Evolutionary conservation across 2,888 invertebrate species (phyloP).

Genomic region (Halictus ligatus): DNA sequence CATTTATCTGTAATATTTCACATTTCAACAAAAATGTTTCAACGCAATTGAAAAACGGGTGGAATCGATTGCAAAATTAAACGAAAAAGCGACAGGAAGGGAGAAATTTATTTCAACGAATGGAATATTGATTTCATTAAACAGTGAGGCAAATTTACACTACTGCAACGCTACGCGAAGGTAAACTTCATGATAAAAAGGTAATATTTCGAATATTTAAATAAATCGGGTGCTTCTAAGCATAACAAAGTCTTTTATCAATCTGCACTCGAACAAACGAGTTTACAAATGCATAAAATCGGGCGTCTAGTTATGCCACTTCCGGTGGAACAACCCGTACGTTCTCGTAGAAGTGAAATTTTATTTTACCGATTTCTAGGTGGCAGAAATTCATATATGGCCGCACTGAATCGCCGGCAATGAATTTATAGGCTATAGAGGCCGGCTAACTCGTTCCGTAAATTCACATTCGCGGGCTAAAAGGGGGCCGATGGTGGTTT

Average conservation of each 20-base stretch:
- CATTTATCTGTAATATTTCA: neutral
- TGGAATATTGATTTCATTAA: too few relatives aligned
- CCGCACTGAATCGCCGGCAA: neutral
- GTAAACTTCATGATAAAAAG: too few relatives aligned
- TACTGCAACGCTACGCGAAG: too few relatives aligned
- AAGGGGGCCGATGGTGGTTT: slow-evolving; percentile 8
- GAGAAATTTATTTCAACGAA: too few relatives aligned
- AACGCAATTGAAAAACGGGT: too few relatives aligned
- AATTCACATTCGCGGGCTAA: slow-evolving; percentile 4
- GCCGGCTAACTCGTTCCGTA: neutral
- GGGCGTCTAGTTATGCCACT: neutral
- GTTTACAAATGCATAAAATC: neutral
- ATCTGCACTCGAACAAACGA: neutral
- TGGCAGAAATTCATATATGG: neutral
- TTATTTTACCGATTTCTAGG: neutral
- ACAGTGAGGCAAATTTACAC: too few relatives aligned
- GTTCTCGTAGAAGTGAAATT: neutral
- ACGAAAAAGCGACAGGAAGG: too few relatives aligned
- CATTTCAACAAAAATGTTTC: neutral
- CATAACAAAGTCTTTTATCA: neutral
- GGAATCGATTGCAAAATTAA: too few relatives aligned
- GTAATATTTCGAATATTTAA: too few relatives aligned
- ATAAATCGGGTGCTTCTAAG: neutral
- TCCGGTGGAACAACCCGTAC: neutral
- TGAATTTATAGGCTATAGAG: slow-evolving; percentile 14